Base-by-base conservation (phyloP, 2,888 invertebrate genomes). In the Ctenicera cuprea region DNA sequence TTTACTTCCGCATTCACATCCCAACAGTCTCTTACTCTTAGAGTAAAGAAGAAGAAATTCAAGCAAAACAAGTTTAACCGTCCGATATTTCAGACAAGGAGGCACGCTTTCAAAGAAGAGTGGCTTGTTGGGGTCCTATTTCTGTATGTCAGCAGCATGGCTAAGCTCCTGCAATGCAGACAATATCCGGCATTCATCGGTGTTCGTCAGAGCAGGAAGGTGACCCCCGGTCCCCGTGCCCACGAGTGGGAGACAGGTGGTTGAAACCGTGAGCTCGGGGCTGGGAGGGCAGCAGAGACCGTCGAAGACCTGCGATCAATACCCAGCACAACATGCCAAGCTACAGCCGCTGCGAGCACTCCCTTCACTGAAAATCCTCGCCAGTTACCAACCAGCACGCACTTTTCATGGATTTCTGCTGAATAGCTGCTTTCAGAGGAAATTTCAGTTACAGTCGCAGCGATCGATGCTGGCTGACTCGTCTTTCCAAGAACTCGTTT, bases 211-310 rank as follows among this genome's bases (percentile, higher is more conserved):
- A 65, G 57, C 71, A 71, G 68, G 61, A 77, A 74, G 72, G 76
- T 73, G 38, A 69, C 75, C 61, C 78, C 87, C 86, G 86, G 85
- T 86, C 85, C 83, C 84, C 86, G 87, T 85, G 85, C 83, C 85
- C 69, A 75, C 77, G 79, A 77, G 77, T 80, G 75, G 78, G 75
- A 74, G 79, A 80, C 81, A 76, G 75, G 79, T 73, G 81, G 82
- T 83, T 82, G 83, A 77, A 83, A 69, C 85, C 30, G 63, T 48
- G 66, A 59, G 72, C 87, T 86, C 87, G 89, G 88, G 73, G 75
- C 67, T 67, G 63, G 75, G 74, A 76, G 75, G 77, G 77, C 75
- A 70, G 75, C 71, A 71, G 74, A 73, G 75, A 77, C 77, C 77
- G 77, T 73, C 77, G 77, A 77, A 77, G 77, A 75, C 73, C 75